Base-by-base conservation (phyloP, 2,113 vertebrate species). In the Baryphthengus martii region DNA sequence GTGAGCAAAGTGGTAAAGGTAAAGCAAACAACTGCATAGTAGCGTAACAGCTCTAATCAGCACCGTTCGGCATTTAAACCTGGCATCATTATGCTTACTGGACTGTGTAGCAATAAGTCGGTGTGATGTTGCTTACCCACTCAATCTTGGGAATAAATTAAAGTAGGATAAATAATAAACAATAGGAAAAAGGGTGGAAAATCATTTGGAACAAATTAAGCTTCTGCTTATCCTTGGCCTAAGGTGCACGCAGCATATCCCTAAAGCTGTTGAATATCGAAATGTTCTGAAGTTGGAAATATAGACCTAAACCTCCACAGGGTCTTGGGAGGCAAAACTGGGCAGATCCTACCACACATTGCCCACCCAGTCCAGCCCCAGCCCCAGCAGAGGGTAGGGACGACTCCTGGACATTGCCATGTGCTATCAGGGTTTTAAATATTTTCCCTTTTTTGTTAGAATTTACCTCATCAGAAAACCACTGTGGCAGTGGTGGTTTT, bases 141-240 rank as follows among this genome's bases (percentile, higher is more conserved):
- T 94, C 93, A 89, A 94, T 96, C 79, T 78, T 89, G 91, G 88
- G 92, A 95, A 93, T 96, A 93, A 93, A 95, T 95, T 95, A 97
- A 96, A 95, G 93, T 24, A 83, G 81, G 85, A 96, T 84, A 95
- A 95, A 86, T 96, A 96, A 95, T 88, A 97, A 96, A 93, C 84
- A 97, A 91, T 56, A 93, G 73, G 87, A 50, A 95, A 95, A 96
- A 92, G 50, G 49, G 70, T 81, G 86, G 85, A 88, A 95, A 93
- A 88, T 33, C 24, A 96, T 72, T 89, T 76, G 39, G 84, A 95
- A 87, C 59, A 93, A 96, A 93, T 74, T 67, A 81, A 62, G 56
- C 42, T 88, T n/a, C 56, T 24, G 25, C 70, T 95, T 25, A 84
- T 65, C 47, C 52, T 52, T 3, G 1, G 61, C 67, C 42, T 71